Evolutionary conservation across 2,797 vertebrate species (phyloP).

Genomic region (Fringilla coelebs): DNA sequence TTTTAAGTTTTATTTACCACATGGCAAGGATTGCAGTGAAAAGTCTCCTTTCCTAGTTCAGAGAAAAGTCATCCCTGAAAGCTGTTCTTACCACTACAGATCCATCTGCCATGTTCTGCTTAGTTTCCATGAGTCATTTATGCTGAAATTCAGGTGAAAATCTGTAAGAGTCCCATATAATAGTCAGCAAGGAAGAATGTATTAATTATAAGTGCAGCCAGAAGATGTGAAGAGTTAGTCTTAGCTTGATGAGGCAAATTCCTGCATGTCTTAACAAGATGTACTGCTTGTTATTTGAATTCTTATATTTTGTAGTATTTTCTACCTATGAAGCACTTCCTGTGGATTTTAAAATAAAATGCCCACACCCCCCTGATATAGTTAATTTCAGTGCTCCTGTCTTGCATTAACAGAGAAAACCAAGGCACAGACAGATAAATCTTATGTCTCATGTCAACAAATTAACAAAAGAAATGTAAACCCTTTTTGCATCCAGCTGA

Average conservation of each 20-base stretch:
- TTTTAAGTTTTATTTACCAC: fast-evolving
- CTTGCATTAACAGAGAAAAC: background rate
- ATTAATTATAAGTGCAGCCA: background rate
- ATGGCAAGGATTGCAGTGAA: background rate
- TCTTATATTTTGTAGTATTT: background rate
- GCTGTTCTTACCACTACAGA: background rate
- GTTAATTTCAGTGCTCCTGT: background rate
- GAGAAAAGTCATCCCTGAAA: background rate
- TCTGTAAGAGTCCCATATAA: background rate
- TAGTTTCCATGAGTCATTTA: background rate
- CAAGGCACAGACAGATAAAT: background rate
- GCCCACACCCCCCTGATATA: background rate
- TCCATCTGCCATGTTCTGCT: background rate
- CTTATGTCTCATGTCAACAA: background rate
- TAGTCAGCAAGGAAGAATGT: background rate
- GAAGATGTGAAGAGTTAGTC: background rate
- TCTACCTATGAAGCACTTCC: background rate
- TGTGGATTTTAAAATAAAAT: background rate
- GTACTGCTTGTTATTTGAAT: background rate
- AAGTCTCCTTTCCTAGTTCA: background rate
- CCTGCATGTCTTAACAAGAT: background rate
- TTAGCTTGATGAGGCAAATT: background rate
- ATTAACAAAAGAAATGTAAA: background rate
- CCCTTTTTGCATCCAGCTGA: background rate
- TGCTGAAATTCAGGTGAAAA: background rate